Evolutionary conservation across 2,797 vertebrate genomes (phyloP), one percentile per base, ranked within the genome.

Genomic region (Alfaro cultratus): DNA sequence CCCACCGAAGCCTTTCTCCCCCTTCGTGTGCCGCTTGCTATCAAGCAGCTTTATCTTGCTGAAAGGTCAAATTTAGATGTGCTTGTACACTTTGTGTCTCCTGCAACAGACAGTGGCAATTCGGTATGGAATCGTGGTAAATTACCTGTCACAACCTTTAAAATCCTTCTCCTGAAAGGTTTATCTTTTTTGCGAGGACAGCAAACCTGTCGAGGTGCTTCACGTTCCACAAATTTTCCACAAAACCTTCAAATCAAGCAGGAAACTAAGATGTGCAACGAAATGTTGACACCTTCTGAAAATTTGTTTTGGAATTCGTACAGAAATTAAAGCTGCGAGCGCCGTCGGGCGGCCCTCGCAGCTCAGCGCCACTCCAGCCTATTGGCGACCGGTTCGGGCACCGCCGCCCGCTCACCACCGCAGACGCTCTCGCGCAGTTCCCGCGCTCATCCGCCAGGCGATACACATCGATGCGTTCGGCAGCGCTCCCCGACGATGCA

Each of bases 41-140:
- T 79, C 70, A 72, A 53, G 79, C 81, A 71, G 83, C 85, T 87
- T 80, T 82, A 79, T 85, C 76, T 74, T 5, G 26, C 55, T 23
- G 41, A 49, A 88, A 87, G 74, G 85, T 88, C 84, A 83, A 31
- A 41, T 75, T 68, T n/a, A 74, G 70, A 82, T 77, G 72, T 79
- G 49, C 88, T 87, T 90, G 68, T 70, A 53, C 83, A 85, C 51
- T 80, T 60, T 41, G 36, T 45, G 70, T 84, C 81, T 79, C 51
- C 31, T 29, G 43, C 6, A 55, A 51, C 62, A 73, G n/a, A 82
- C 26, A 16, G 47, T 55, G 76, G 29, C 16, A 75, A 46, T 74
- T 26, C 49, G 23, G 45, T 41, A 18, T 70, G 8, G 23, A 77
- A 57, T 80, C 13, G 16, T 5, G 5, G 39, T 43, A 55, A 64